Evolutionary conservation across 2,797 vertebrate genomes (phyloP).

Genomic region (Acomys russatus): DNA sequence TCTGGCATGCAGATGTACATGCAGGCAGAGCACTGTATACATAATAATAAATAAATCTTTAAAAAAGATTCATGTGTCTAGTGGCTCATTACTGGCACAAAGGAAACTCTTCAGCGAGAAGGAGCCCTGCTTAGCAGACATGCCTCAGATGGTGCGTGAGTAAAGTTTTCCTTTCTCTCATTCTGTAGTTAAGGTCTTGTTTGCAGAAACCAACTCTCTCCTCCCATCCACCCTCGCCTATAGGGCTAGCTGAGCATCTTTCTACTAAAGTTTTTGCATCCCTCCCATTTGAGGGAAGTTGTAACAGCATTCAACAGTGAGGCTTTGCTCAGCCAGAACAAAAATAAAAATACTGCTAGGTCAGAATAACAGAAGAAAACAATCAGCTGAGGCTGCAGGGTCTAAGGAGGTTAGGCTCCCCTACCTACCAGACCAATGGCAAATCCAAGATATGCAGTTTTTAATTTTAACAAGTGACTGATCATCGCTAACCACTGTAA

Average conservation of each 20-base stretch:
- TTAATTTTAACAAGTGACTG: not conserved
- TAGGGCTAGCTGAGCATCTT: not conserved
- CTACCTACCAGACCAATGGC: not conserved
- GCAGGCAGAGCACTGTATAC: no score
- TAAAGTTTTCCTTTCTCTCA: not conserved
- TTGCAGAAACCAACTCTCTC: not conserved
- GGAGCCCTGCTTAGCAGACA: not conserved
- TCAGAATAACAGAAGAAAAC: not conserved
- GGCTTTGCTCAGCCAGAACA: not conserved
- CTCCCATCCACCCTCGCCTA: no score
- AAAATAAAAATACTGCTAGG: not conserved
- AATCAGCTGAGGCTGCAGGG: not conserved
- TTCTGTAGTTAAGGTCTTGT: not conserved
- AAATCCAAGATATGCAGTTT: not conserved
- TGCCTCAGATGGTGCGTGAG: accelerated
- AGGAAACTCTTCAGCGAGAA: not conserved
- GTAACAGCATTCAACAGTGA: accelerated
- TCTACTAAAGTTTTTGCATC: not conserved
- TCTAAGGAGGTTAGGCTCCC: no score
- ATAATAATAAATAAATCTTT: no score
- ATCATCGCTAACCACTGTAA: not conserved
- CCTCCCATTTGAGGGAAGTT: not conserved
- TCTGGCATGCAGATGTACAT: no score
- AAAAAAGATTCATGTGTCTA: not conserved
- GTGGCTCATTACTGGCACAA: not conserved